Evolutionary conservation across 2,113 vertebrate species (phyloP).

Genomic region (Fukomys damarensis): DNA sequence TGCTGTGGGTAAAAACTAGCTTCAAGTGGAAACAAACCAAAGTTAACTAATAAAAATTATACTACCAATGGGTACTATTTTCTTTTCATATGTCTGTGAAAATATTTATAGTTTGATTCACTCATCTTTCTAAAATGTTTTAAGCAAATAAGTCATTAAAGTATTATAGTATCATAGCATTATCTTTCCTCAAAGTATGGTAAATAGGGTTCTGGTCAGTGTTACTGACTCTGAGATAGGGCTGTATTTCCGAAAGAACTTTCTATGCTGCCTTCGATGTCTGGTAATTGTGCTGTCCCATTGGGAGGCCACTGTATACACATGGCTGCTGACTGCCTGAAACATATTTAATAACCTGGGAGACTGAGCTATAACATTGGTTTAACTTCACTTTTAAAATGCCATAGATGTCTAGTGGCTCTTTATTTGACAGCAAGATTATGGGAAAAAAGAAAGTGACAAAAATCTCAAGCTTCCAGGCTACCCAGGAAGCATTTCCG

Average conservation of each 20-base stretch:
- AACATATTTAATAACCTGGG: rapidly evolving
- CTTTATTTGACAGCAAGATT: background rate
- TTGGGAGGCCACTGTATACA: background rate
- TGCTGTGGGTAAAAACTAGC: background rate
- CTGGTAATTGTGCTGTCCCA: background rate
- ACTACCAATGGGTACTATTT: background rate
- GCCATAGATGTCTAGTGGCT: no score
- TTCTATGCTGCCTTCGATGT: background rate
- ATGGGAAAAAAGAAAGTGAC: background rate
- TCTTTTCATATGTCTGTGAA: background rate
- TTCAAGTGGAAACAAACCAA: background rate
- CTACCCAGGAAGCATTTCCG: background rate
- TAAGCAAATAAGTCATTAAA: background rate
- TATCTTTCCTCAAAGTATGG: background rate
- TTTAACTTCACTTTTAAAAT: background rate
- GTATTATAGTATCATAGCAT: background rate
- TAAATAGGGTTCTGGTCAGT: background rate
- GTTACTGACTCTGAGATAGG: background rate
- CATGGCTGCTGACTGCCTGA: background rate
- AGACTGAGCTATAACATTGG: background rate
- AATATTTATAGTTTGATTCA: background rate
- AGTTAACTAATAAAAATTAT: background rate
- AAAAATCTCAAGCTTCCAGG: background rate
- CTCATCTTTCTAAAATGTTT: background rate
- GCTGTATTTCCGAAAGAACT: background rate